phyloP scores from a whole-genome alignment of 2,797 vertebrate genomes.

The Dicrostonyx torquatus region DNA sequence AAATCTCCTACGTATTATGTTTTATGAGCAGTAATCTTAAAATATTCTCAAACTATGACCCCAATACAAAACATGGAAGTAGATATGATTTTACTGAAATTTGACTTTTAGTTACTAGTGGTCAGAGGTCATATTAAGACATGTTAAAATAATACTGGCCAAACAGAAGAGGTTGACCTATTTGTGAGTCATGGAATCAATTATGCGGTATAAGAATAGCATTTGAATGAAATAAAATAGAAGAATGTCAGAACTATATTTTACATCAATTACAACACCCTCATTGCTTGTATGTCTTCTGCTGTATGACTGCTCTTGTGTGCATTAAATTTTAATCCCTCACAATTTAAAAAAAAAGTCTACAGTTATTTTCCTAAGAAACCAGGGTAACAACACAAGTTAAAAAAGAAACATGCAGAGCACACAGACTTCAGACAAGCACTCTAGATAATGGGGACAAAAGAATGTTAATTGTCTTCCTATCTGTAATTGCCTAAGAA shows the following conservation, averaged over 20 bases:
- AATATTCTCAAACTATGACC: slow-evolving; percentile 9
- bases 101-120: slow-evolving; percentile 20
- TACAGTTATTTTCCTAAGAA: not conserved
- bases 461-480: not conserved
- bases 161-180: not conserved
- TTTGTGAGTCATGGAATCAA: not conserved
- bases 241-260: not conserved
- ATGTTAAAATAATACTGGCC: slow-evolving; percentile 5
- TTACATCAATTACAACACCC: not conserved
- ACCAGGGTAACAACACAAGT: not conserved
- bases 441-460: not conserved
- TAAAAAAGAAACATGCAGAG: not conserved
- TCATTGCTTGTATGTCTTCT: not conserved
- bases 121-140: slow-evolving; percentile 59
- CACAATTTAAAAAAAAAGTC: not conserved
- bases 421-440: not conserved
- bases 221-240: not conserved
- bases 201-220: not conserved
- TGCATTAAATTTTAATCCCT: not conserved
- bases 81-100: not conserved
- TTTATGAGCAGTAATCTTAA: slow-evolving; percentile 55
- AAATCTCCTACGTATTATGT: slow-evolving; percentile 25
- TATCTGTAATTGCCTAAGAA: slow-evolving; percentile 31
- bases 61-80: slow-evolving; percentile 6
- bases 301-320: not conserved